Conservation (phyloP, 2,797 vertebrate genomes). For the Menidia menidia region DNA sequence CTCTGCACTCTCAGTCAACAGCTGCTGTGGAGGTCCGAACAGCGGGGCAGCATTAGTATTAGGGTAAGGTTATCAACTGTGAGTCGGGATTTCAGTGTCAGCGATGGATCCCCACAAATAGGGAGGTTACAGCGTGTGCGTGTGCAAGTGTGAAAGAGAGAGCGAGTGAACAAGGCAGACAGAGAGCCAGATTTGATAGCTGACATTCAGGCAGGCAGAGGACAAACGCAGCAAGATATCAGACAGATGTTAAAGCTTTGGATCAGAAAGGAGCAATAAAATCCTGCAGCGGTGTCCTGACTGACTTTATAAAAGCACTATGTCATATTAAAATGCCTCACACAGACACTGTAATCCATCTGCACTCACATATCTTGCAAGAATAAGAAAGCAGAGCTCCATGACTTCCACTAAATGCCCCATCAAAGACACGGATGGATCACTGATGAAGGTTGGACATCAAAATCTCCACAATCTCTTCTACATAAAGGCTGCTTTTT, state of each 20-base stretch:
- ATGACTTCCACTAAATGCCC: slow-evolving; percentile 36
- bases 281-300: slow-evolving; percentile 32
- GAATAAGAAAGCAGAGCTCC: slow-evolving; percentile 37
- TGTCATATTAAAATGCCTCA: slow-evolving; percentile 46
- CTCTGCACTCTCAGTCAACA: neutral
- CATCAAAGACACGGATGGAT: slow-evolving; percentile 51
- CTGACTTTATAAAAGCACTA: slow-evolving; percentile 28
- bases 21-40: neutral
- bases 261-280: slow-evolving; percentile 72
- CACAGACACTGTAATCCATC: slow-evolving; percentile 36
- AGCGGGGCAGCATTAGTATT: neutral
- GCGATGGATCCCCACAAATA: neutral
- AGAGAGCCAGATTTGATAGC: slow-evolving; percentile 40
- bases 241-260: slow-evolving; percentile 46
- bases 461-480: slow-evolving; percentile 48
- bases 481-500: slow-evolving; percentile 59
- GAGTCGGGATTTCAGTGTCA: too few relatives aligned
- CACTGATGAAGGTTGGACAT: slow-evolving; percentile 53
- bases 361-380: slow-evolving; percentile 41
- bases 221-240: slow-evolving; percentile 47
- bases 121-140: neutral
- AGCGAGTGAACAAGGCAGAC: neutral
- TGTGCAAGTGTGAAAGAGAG: neutral
- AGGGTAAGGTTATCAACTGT: neutral
- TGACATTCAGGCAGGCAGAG: slow-evolving; percentile 66